Evolutionary conservation across 2,888 invertebrate genomes (phyloP).

Genomic region (Colletes collaris): DNA sequence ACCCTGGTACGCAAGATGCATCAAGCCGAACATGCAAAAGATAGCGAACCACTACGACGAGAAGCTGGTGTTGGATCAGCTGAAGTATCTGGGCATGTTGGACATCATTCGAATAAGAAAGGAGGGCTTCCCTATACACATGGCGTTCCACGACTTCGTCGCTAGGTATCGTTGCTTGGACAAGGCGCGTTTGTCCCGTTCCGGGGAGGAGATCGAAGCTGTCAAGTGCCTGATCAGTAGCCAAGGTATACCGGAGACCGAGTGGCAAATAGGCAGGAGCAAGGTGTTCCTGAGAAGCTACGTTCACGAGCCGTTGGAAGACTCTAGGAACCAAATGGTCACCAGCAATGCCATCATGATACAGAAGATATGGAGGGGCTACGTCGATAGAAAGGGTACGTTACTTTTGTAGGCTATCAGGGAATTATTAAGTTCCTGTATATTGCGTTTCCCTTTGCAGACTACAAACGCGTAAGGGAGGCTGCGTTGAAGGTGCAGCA

Average conservation of each 20-base stretch:
- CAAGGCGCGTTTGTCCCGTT: constrained; percentile 73
- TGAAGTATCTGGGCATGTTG: constrained; percentile 95
- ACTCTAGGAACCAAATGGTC: constrained; percentile 88
- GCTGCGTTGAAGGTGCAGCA: constrained; percentile 92
- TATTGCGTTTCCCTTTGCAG: constrained; percentile 74
- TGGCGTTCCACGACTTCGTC: constrained; percentile 90
- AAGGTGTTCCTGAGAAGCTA: constrained; percentile 93
- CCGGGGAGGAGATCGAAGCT: constrained; percentile 81
- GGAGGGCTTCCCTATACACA: constrained; percentile 95
- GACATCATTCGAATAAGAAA: constrained; percentile 95
- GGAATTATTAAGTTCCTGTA: no score
- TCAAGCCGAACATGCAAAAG: constrained; percentile 95
- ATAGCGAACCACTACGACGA: constrained; percentile 91
- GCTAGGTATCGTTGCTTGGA: constrained; percentile 90
- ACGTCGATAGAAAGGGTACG: constrained; percentile 85
- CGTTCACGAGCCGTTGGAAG: constrained; percentile 93
- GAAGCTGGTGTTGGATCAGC: constrained; percentile 92
- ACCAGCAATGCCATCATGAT: constrained; percentile 89
- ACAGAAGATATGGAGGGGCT: constrained; percentile 90
- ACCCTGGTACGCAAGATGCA: constrained; percentile 96
- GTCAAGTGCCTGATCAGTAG: constrained; percentile 85
- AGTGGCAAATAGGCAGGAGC: constrained; percentile 95
- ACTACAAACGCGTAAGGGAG: constrained; percentile 87
- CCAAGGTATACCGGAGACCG: constrained; percentile 88
- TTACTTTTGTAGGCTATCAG: not conserved